Percentiles rank a stretch among this genome's conserved stretches.
Conservation (phyloP, 2,113 vertebrate species). For the Emydocephalus ijimae region DNA sequence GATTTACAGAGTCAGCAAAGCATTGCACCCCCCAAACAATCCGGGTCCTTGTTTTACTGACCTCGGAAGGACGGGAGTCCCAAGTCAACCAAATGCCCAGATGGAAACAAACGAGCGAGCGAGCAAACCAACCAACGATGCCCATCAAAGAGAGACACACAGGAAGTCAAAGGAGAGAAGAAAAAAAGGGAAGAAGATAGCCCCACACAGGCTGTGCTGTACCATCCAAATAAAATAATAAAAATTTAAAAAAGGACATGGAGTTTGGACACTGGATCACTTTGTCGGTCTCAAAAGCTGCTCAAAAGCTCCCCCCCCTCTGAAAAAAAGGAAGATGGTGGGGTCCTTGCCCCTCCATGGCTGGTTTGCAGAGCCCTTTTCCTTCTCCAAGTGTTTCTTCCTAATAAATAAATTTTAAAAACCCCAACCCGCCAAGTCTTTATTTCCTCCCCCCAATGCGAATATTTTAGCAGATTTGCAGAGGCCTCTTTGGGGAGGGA, state of each 20-base stretch:
- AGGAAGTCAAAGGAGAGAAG: background rate
- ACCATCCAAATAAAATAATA: conserved; percentile 43
- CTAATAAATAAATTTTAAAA: background rate
- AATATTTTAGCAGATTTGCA: background rate
- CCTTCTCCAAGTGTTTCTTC: background rate
- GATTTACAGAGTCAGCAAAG: too few relatives aligned
- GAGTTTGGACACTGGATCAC: conserved; percentile 19
- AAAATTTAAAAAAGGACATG: conserved; percentile 37
- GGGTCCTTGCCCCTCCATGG: background rate
- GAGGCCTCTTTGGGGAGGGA: background rate
- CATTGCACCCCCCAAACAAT: too few relatives aligned
- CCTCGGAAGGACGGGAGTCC: too few relatives aligned
- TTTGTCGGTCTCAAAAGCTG: conserved; percentile 77
- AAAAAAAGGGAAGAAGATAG: background rate
- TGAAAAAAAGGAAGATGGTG: background rate
- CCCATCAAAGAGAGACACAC: background rate
- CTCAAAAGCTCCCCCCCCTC: conserved; percentile 62
- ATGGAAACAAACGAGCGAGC: background rate
- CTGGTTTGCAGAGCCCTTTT: background rate
- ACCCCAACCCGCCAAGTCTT: background rate
- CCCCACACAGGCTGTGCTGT: conserved; percentile 8
- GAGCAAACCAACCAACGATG: background rate
- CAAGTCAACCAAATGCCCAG: background rate
- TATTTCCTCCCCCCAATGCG: background rate
- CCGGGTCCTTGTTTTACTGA: too few relatives aligned